Evolutionary conservation across 2,113 vertebrate species (phyloP).

Genomic region (Oryzias melastigma): DNA sequence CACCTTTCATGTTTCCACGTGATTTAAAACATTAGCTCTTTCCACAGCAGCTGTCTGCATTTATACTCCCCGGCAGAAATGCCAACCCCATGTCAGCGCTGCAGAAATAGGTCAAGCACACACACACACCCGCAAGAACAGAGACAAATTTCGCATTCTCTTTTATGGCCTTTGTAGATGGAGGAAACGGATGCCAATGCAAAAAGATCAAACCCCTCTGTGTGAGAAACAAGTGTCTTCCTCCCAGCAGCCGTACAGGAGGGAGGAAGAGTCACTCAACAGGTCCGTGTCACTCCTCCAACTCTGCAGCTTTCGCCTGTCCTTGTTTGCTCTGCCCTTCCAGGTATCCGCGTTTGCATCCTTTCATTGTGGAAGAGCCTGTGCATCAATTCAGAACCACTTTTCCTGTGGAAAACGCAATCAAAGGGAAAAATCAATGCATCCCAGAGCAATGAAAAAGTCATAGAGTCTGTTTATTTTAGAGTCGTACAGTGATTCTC

Average conservation of each 20-base stretch:
- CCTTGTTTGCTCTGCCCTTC: conserved; percentile 47
- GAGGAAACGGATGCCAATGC: conserved; percentile 84
- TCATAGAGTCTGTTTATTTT: conserved; percentile 65
- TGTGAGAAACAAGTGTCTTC: conserved; percentile 82
- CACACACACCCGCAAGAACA: conserved; percentile 31
- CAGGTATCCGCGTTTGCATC: conserved; percentile 54
- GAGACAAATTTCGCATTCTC: conserved; percentile 74
- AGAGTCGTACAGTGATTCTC: conserved; percentile 35
- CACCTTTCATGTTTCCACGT: conserved; percentile 6
- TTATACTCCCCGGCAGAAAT: conserved; percentile 43
- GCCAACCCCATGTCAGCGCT: conserved; percentile 59
- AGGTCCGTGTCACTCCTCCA: conserved; percentile 73
- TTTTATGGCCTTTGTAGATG: conserved; percentile 84
- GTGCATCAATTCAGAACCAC: conserved; percentile 33
- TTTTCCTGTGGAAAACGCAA: conserved; percentile 61
- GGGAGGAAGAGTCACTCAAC: conserved; percentile 81
- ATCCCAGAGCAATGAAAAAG: conserved; percentile 69
- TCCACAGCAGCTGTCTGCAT: conserved; percentile 10
- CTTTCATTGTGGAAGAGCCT: conserved; percentile 39
- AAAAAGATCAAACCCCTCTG: conserved; percentile 82
- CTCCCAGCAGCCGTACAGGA: conserved; percentile 63
- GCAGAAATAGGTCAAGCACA: conserved; percentile 66
- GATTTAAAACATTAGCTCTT: conserved; percentile 12
- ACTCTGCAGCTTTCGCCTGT: conserved; percentile 33
- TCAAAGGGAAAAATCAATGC: conserved; percentile 68